These are phyloP conservation scores for Caligus rogercresseyi DNA, from an alignment of 1,140 invertebrate genomes.

Conservation along the genomic window DNA sequence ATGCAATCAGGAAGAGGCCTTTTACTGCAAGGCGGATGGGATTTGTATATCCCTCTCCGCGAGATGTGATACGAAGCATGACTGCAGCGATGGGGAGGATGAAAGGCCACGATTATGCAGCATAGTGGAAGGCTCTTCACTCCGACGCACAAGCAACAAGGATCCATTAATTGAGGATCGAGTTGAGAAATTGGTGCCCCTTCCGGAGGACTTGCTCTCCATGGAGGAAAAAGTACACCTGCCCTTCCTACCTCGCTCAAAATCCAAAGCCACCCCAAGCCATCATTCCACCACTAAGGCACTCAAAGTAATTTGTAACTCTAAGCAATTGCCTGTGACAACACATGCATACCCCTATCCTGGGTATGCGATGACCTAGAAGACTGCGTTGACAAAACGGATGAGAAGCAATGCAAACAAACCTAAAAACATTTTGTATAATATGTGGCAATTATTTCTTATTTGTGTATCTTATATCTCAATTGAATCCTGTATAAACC, in stretches of 20 bases:
- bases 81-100: not conserved
- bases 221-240: not conserved
- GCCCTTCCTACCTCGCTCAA: not conserved
- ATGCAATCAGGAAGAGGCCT: not conserved
- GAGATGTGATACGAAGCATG: not conserved
- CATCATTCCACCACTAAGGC: not conserved
- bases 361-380: not conserved
- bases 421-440: too few relatives aligned
- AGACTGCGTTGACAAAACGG: not conserved
- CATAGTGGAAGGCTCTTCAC: not conserved
- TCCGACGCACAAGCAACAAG: not conserved
- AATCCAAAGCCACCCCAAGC: not conserved
- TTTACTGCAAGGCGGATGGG: not conserved
- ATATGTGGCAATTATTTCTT: too few relatives aligned
- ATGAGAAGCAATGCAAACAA: not conserved
- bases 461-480: too few relatives aligned
- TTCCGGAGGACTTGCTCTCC: not conserved
- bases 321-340: not conserved
- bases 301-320: not conserved
- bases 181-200: not conserved
- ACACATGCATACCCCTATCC: not conserved
- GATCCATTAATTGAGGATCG: not conserved
- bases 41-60: not conserved
- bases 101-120: not conserved
- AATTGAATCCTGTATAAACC: too few relatives aligned